Evolutionary conservation across 2,113 vertebrate genomes (phyloP).

Genomic region (Hippoglossus stenolepis): DNA sequence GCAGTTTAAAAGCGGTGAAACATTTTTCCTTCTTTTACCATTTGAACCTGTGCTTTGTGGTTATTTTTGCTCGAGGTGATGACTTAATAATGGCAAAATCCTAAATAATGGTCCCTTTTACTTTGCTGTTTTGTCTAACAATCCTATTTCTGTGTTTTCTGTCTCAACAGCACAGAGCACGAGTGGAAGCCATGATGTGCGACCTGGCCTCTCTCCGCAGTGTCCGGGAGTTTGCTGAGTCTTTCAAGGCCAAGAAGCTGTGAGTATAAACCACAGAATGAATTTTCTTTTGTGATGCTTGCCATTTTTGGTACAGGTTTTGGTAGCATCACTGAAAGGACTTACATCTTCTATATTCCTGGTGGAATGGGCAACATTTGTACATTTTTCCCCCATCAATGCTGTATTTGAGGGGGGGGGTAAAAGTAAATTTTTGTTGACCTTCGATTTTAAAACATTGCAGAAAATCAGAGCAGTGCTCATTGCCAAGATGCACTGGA

Average conservation of each 20-base stretch:
- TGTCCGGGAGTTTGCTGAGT: conserved; percentile 90
- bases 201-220: conserved; percentile 92
- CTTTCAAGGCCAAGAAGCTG: conserved; percentile 94
- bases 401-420: not conserved
- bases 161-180: conserved; percentile 91
- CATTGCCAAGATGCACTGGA: not conserved
- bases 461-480: not conserved
- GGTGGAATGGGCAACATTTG: not conserved
- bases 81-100: no score
- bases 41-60: not conserved
- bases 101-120: not conserved
- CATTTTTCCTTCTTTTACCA: no score
- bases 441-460: not conserved
- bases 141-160: conserved; percentile 36
- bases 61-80: not conserved
- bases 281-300: not conserved
- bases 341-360: not conserved
- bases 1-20: not conserved
- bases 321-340: not conserved
- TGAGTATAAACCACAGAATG: conserved; percentile 81
- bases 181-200: conserved; percentile 94
- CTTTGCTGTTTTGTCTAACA: conserved; percentile 11
- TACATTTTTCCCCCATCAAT: not conserved
- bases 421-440: not conserved
- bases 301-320: not conserved